Conservation (phyloP, 2,797 vertebrate species). For the Tenualosa thibaudeaui region DNA sequence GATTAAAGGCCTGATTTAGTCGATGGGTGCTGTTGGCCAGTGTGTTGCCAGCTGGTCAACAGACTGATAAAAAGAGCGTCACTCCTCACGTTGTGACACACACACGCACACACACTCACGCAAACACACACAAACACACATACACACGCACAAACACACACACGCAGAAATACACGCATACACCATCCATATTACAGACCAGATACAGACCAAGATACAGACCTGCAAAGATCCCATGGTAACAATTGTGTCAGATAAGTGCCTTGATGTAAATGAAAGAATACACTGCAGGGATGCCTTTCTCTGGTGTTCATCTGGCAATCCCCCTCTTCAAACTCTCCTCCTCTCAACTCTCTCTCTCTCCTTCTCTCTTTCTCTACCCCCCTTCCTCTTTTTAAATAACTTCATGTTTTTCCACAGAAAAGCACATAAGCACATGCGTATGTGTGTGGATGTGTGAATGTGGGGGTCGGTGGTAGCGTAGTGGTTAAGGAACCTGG, state of each 20-base stretch:
- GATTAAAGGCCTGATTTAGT: constrained; percentile 15
- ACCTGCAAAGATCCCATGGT: background rate
- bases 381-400: background rate
- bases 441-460: constrained; percentile 12
- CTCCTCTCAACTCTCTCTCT: background rate
- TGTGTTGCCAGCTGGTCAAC: constrained; percentile 7
- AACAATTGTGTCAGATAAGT: background rate
- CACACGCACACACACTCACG: constrained; percentile 5
- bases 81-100: background rate
- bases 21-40: background rate
- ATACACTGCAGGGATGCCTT: background rate
- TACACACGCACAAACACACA: background rate
- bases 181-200: background rate
- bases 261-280: background rate
- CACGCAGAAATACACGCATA: background rate
- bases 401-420: background rate
- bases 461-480: too few relatives aligned
- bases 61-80: background rate
- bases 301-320: background rate
- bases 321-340: background rate
- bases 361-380: background rate
- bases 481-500: too few relatives aligned
- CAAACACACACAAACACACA: constrained; percentile 5
- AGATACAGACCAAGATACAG: too few relatives aligned
- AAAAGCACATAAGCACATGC: constrained; percentile 25